A percentile compares a stretch with the other conserved stretches of the same genome.
phyloP scores from a whole-genome alignment of 2,113 vertebrate species.

The Spea bombifrons region DNA sequence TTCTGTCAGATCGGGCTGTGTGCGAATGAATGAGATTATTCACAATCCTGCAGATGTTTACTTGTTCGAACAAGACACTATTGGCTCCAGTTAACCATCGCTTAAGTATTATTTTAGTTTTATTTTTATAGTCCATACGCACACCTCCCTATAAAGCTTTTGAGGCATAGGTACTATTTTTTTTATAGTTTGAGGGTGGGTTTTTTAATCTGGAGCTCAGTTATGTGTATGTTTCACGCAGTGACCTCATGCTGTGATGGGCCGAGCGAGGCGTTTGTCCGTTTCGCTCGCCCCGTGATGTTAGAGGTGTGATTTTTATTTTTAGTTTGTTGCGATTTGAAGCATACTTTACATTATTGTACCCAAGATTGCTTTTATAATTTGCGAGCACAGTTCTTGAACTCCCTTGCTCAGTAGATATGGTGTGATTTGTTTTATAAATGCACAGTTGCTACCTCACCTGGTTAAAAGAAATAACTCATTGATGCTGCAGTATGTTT shows the following conservation, averaged over 20 bases:
- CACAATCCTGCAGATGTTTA: slow-evolving; percentile 56
- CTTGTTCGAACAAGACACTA: slow-evolving; percentile 62
- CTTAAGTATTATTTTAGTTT: slow-evolving; percentile 59
- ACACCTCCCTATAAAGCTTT: slow-evolving; percentile 55
- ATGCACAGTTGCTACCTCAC: slow-evolving; percentile 46
- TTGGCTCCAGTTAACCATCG: slow-evolving; percentile 54
- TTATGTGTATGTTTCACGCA: neutral
- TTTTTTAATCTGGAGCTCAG: neutral
- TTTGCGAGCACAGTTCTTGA: neutral
- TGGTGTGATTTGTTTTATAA: slow-evolving; percentile 18
- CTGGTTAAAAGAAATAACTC: neutral
- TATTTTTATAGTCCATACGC: slow-evolving; percentile 56
- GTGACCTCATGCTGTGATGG: neutral
- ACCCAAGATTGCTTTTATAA: neutral
- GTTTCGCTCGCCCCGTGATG: neutral
- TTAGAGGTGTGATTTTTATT: too few relatives aligned
- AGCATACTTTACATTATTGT: neutral
- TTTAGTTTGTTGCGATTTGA: neutral
- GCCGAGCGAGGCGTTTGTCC: neutral
- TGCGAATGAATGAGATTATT: slow-evolving; percentile 54
- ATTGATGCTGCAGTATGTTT: neutral
- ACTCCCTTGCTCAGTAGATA: neutral
- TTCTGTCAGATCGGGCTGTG: slow-evolving; percentile 52
- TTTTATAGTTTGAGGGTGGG: slow-evolving; percentile 4
- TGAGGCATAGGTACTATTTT: slow-evolving; percentile 50